Conservation (phyloP, 2,113 vertebrate genomes). For the Baryphthengus martii region DNA sequence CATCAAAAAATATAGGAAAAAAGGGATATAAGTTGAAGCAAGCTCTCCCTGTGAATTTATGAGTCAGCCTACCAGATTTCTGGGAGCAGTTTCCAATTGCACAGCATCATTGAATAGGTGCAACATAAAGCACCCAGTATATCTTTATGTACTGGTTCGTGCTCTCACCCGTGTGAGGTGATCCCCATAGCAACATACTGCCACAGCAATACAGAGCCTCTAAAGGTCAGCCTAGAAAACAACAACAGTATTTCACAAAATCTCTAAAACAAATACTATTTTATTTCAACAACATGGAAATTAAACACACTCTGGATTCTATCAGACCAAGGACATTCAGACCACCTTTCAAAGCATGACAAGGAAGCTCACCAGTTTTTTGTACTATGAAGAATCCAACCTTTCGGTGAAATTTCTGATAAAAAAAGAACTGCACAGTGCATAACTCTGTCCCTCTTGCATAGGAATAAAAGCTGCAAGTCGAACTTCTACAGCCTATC, state of each 20-base stretch:
- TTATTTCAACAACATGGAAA: neutral
- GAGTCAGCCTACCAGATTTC: neutral
- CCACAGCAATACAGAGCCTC: neutral
- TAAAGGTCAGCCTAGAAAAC: slow-evolving; percentile 54
- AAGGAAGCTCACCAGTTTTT: neutral
- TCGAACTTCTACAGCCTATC: neutral
- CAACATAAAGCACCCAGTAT: neutral
- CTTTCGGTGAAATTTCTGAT: neutral
- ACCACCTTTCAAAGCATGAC: neutral
- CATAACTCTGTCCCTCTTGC: neutral
- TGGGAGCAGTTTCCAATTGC: neutral
- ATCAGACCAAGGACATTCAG: neutral
- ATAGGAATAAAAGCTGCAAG: neutral
- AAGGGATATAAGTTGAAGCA: neutral
- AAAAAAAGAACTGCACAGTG: neutral
- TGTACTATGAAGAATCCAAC: neutral
- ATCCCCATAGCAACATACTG: slow-evolving; percentile 52
- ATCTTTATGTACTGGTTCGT: neutral
- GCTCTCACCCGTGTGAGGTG: neutral
- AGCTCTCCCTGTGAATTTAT: neutral
- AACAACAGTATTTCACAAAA: slow-evolving; percentile 44
- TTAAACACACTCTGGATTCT: slow-evolving; percentile 20
- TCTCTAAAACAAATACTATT: slow-evolving; percentile 44
- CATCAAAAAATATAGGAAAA: neutral
- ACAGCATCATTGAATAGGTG: neutral